Percentiles rank a stretch among this genome's conserved stretches.
Conservation (phyloP, 2,797 vertebrate genomes). For the Benthosema pterotum region DNA sequence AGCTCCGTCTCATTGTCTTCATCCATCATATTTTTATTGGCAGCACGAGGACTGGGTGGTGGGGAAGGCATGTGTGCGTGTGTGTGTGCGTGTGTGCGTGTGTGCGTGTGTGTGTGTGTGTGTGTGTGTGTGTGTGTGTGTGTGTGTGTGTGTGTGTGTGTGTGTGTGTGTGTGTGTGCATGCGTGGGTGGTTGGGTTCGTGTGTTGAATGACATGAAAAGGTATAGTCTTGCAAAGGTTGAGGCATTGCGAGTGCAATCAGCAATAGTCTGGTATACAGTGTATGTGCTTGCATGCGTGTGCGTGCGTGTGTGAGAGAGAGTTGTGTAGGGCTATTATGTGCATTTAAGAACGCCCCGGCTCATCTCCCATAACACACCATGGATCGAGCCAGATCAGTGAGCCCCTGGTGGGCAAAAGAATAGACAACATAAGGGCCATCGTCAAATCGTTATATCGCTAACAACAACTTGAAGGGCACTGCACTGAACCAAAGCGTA, state of each 20-base stretch:
- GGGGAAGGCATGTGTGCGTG: constrained; percentile 24
- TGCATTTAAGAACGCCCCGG: too few species aligned
- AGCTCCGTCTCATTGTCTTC: constrained; percentile 71
- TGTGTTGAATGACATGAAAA: constrained; percentile 55
- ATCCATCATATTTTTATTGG: constrained; percentile 68
- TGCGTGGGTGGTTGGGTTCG: too few species aligned
- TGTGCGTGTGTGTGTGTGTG: background rate
- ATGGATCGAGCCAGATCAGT: too few species aligned
- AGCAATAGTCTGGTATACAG: constrained; percentile 2
- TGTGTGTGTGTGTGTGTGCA: too few species aligned
- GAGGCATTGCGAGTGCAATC: constrained; percentile 24
- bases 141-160: constrained; percentile 13
- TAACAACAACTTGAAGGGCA: too few species aligned
- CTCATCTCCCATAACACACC: too few species aligned
- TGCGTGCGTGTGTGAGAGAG: background rate
- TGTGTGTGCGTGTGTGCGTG: constrained; percentile 5
- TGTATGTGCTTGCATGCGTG: constrained; percentile 28
- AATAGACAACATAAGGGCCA: too few species aligned
- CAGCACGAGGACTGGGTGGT: constrained; percentile 48
- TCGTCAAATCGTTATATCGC: too few species aligned
- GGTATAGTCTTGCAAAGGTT: constrained; percentile 25
- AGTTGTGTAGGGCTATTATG: too few species aligned
- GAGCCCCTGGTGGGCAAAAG: too few species aligned
- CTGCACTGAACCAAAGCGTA: too few species aligned
- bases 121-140: background rate